Evolutionary conservation across 2,797 vertebrate genomes (phyloP).

Genomic region (Amphiprion clarkii): DNA sequence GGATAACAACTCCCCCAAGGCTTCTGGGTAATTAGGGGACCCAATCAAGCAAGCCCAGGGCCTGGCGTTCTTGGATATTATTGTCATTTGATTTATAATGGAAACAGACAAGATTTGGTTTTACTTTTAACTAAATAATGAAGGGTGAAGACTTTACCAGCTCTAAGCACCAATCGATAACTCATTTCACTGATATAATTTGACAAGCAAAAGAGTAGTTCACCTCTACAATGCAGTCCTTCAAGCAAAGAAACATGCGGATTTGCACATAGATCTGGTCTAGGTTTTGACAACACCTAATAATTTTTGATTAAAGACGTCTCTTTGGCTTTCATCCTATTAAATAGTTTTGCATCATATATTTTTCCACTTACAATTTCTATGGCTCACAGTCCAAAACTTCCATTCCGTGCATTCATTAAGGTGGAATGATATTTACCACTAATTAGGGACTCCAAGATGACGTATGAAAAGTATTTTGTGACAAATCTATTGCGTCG

Average conservation of each 20-base stretch:
- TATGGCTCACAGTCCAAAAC: conserved; percentile 21
- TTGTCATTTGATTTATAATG: conserved; percentile 15
- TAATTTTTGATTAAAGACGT: conserved; percentile 30
- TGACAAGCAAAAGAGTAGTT: conserved; percentile 19
- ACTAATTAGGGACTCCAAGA: conserved; percentile 72
- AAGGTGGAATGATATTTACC: conserved; percentile 63
- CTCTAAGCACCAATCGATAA: not conserved
- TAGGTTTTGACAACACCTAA: conserved; percentile 25
- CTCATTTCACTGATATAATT: conserved; percentile 14
- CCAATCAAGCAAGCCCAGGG: conserved; percentile 41
- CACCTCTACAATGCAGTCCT: conserved; percentile 11
- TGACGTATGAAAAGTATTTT: conserved; percentile 67
- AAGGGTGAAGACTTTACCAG: conserved; percentile 18
- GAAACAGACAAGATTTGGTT: conserved; percentile 2
- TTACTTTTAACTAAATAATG: conserved; percentile 6
- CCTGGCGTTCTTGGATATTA: not conserved
- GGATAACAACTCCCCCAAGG: conserved; percentile 59
- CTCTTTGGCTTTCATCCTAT: conserved; percentile 44
- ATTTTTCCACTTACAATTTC: conserved; percentile 36
- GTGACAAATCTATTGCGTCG: conserved; percentile 73
- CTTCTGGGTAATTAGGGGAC: conserved; percentile 65
- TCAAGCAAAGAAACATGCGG: conserved; percentile 27
- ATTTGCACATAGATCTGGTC: conserved; percentile 20
- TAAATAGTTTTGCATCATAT: conserved; percentile 12
- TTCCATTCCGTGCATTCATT: conserved; percentile 54